phyloP scores from a whole-genome alignment of 1,140 invertebrate genomes.

The Bombus balteatus region DNA sequence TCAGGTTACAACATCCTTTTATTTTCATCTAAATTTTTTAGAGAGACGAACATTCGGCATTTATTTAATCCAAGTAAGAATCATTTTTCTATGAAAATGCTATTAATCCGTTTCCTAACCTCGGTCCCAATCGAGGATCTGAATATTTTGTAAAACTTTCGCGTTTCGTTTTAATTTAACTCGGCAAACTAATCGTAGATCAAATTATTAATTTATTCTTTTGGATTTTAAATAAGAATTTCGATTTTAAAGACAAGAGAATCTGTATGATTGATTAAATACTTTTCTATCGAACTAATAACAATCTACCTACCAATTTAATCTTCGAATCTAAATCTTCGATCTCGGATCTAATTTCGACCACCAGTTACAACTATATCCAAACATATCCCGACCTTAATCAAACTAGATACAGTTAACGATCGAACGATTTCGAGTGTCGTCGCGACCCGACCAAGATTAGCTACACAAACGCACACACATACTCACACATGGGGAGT shows the following conservation, averaged over 20 bases:
- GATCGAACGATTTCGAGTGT: conserved; percentile 38
- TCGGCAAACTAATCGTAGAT: too few relatives aligned
- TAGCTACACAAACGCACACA: conserved; percentile 48
- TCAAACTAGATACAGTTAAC: background rate
- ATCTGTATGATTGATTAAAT: background rate
- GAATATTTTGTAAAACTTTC: too few relatives aligned
- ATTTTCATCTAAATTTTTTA: too few relatives aligned
- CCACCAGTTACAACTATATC: background rate
- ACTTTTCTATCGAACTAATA: background rate
- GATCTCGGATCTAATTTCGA: background rate
- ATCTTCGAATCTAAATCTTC: background rate
- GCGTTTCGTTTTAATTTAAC: too few relatives aligned
- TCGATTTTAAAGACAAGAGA: background rate
- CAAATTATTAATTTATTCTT: background rate
- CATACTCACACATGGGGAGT: conserved; percentile 58
- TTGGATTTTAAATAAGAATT: too few relatives aligned
- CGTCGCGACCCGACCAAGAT: conserved; percentile 53
- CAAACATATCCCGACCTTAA: conserved; percentile 25
- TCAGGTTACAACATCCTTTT: too few relatives aligned
- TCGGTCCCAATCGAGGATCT: too few relatives aligned
- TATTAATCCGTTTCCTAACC: too few relatives aligned
- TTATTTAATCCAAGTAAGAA: too few relatives aligned
- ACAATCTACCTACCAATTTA: background rate
- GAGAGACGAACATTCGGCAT: too few relatives aligned
- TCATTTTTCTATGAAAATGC: too few relatives aligned